These are phyloP conservation scores for Oscheius sp. DNA, from an alignment of 2,888 invertebrate genomes.

Conservation along the genomic window DNA sequence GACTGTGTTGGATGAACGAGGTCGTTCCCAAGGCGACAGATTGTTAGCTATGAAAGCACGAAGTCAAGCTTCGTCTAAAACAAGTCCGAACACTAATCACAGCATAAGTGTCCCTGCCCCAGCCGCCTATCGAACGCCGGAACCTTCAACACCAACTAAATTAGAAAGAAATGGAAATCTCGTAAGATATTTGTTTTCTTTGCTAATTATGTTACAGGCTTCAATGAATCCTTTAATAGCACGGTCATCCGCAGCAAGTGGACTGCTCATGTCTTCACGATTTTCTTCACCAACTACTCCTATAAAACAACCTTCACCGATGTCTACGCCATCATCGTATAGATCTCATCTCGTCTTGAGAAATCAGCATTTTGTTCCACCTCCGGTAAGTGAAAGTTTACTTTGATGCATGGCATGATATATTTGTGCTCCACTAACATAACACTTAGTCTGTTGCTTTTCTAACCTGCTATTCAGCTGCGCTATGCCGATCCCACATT, in stretches of 20 bases:
- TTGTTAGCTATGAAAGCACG: constrained; percentile 62
- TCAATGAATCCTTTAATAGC: neutral
- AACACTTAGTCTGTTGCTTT: neutral
- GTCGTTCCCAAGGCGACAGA: constrained; percentile 67
- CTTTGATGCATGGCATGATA: constrained; percentile 2
- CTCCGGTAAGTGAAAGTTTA: constrained; percentile 26
- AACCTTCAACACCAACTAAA: constrained; percentile 6
- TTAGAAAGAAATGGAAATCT: constrained; percentile 4
- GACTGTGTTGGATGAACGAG: constrained; percentile 60
- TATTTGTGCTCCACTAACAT: neutral
- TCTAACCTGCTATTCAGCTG: constrained; percentile 9
- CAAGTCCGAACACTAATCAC: neutral
- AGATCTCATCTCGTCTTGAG: constrained; percentile 12
- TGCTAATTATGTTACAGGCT: neutral
- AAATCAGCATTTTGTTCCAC: constrained; percentile 13
- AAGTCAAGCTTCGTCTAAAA: constrained; percentile 40
- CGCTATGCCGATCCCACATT: constrained; percentile 15
- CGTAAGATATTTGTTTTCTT: neutral
- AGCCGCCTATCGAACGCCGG: neutral
- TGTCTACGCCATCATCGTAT: constrained; percentile 10
- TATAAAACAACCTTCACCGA: constrained; percentile 45
- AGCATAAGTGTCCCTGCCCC: constrained; percentile 12
- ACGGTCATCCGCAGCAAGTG: constrained; percentile 6
- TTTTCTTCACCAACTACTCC: constrained; percentile 66
- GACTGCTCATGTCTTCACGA: constrained; percentile 26